Percentiles rank a stretch among this genome's conserved stretches.
Evolutionary conservation across 1,140 invertebrate genomes (phyloP).

Genomic region (Trachymyrmex septentrionalis): DNA sequence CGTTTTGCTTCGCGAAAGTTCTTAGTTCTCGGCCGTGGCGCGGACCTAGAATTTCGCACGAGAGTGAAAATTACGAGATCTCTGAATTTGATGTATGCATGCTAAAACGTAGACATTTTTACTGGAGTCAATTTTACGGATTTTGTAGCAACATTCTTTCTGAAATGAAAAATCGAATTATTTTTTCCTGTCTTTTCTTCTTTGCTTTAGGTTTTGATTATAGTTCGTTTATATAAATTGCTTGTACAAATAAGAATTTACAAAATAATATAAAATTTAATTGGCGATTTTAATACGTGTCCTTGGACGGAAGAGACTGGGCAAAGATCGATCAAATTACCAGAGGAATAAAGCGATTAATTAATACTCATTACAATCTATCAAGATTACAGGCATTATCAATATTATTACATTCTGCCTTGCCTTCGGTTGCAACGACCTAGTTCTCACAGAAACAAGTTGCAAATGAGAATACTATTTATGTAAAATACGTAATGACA

Average conservation of each 20-base stretch:
- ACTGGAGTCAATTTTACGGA: background rate
- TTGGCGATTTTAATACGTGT: slow-evolving; percentile 10
- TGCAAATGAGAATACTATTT: background rate
- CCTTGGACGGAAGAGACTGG: background rate
- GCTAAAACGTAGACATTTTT: background rate
- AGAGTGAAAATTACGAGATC: slow-evolving; percentile 19
- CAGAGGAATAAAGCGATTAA: background rate
- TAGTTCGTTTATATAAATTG: background rate
- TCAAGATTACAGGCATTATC: background rate
- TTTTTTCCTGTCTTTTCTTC: background rate
- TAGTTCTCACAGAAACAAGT: background rate
- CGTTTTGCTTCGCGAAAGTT: slow-evolving; percentile 37
- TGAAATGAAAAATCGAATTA: background rate
- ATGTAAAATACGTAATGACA: background rate
- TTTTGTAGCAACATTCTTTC: background rate
- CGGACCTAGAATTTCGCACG: background rate
- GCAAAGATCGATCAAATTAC: background rate
- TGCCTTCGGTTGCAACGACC: background rate
- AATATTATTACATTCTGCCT: background rate
- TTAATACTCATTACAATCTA: background rate
- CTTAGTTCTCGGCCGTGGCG: background rate
- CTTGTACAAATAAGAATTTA: background rate
- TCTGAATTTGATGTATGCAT: background rate
- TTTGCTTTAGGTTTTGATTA: background rate
- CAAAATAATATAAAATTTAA: background rate